These are phyloP conservation scores for Mongoloraphidia duomilia DNA, from an alignment of 2,888 invertebrate genomes.

Conservation along the genomic window DNA sequence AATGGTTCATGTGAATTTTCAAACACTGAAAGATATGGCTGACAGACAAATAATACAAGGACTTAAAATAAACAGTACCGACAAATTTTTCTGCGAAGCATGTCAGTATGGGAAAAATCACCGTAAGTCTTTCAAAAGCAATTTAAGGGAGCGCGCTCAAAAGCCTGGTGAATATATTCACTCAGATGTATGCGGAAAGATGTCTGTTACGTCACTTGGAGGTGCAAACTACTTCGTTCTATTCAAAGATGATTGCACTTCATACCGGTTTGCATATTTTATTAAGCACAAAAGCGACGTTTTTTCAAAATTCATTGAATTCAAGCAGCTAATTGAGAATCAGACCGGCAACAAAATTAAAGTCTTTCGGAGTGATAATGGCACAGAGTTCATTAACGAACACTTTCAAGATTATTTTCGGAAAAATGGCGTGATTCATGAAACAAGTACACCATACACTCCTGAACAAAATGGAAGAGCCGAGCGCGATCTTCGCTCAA, in stretches of 20 bases:
- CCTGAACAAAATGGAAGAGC: slow-evolving; percentile 20
- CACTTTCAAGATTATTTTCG: slow-evolving; percentile 11
- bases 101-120: slow-evolving; percentile 14
- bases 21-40: slow-evolving; percentile 11
- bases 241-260: slow-evolving; percentile 13
- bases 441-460: slow-evolving; percentile 16
- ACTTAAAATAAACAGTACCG: slow-evolving; percentile 5
- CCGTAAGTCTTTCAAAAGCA: slow-evolving; percentile 9
- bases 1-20: slow-evolving; percentile 12
- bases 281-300: slow-evolving; percentile 12
- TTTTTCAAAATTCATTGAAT: slow-evolving; percentile 8
- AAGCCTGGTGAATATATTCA: slow-evolving; percentile 13
- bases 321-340: slow-evolving; percentile 7
- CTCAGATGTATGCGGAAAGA: slow-evolving; percentile 11
- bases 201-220: slow-evolving; percentile 8
- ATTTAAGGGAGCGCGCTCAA: background rate
- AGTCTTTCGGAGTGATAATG: slow-evolving; percentile 15
- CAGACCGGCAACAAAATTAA: slow-evolving; percentile 10
- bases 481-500: slow-evolving; percentile 22
- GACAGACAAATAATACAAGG: slow-evolving; percentile 10
- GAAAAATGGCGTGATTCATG: slow-evolving; percentile 15
- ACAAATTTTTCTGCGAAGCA: slow-evolving; percentile 12
- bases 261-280: slow-evolving; percentile 11
- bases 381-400: slow-evolving; percentile 12
- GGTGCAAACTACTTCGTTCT: slow-evolving; percentile 11